Evolutionary conservation across 2,113 vertebrate genomes (phyloP), one percentile per base, ranked within the genome.

Genomic region (Paraplagusia blochii): DNA sequence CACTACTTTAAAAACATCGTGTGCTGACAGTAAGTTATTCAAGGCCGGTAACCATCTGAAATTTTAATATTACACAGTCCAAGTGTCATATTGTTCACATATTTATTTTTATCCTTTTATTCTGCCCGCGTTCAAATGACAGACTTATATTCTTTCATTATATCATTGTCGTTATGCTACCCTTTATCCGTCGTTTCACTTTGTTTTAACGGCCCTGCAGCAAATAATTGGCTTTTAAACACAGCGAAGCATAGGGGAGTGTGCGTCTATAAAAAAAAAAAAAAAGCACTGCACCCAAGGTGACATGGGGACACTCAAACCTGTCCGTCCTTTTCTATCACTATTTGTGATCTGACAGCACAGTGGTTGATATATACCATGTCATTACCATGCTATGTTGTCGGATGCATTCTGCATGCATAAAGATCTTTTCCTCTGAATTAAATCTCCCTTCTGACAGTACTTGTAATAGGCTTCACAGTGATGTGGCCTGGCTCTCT

Each of bases 341-440:
- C 13, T n/a, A 44, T 45, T 29, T 72, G 46, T 51, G 22, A 69
- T 76, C 61, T 63, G 62, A 70, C 48, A 60, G 55, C 46, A 47
- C 47, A 66, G 73, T 51, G 33, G 7, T 45, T 68, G 58, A 75
- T 63, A 63, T 72, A 75, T 54, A 63, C 76, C 69, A 77, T 74
- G 68, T 63, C 71, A 83, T 87, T 79, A 83, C 66, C 49, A 57
- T 47, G 22, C 48, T 55, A 64, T 38, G 58, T 8, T 48, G 46
- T 65, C 53, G 72, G 54, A 58, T 64, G 56, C 46, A 54, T n/a
- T 1, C 59, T 52, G 77, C 50, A 72, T 73, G 45, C 44, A 63
- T 65, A 72, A 74, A 69, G 19, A 39, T 12, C 44, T 43, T 66
- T 34, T 38, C 43, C 22, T 44, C 52, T 36, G 16, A 39, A 50